A percentile compares a stretch with the other conserved stretches of the same genome.
phyloP scores from a whole-genome alignment of 2,888 invertebrate genomes.

The Melinaea marsaeus region DNA sequence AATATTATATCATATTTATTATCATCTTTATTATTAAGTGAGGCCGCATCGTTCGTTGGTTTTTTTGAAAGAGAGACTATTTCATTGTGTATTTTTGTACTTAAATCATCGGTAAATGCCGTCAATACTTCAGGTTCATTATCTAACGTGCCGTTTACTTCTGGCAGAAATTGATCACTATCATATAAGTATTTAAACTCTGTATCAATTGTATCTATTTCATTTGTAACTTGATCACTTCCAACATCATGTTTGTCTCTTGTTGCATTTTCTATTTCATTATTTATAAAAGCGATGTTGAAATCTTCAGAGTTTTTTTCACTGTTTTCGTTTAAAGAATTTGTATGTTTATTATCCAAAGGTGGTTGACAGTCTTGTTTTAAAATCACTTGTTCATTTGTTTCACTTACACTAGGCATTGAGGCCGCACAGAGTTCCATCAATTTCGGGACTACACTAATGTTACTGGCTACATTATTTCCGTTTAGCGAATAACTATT shows the following conservation, averaged over 20 bases:
- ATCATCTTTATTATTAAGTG: background rate
- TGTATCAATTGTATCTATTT: background rate
- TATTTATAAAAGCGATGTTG: slow-evolving; percentile 33
- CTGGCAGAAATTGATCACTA: background rate
- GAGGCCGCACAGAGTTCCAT: slow-evolving; percentile 66
- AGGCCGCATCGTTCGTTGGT: background rate
- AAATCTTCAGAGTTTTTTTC: slow-evolving; percentile 71
- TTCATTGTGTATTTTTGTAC: background rate
- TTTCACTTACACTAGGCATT: slow-evolving; percentile 66
- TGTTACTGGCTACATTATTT: slow-evolving; percentile 42
- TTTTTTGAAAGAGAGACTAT: background rate
- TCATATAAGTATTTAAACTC: background rate
- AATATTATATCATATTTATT: background rate
- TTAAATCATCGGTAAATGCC: too few relatives aligned
- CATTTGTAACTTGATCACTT: slow-evolving; percentile 6
- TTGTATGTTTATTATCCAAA: slow-evolving; percentile 57
- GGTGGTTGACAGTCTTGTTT: slow-evolving; percentile 69
- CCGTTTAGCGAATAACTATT: slow-evolving; percentile 62
- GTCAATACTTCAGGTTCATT: too few relatives aligned
- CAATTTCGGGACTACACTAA: slow-evolving; percentile 62
- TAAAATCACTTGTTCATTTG: slow-evolving; percentile 57
- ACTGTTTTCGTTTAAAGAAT: slow-evolving; percentile 49
- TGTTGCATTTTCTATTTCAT: slow-evolving; percentile 40
- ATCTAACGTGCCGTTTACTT: too few relatives aligned
- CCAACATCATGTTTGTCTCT: slow-evolving; percentile 22